Base-by-base conservation (phyloP, 1,140 invertebrate genomes). In the Pogonomyrmex californicus region DNA sequence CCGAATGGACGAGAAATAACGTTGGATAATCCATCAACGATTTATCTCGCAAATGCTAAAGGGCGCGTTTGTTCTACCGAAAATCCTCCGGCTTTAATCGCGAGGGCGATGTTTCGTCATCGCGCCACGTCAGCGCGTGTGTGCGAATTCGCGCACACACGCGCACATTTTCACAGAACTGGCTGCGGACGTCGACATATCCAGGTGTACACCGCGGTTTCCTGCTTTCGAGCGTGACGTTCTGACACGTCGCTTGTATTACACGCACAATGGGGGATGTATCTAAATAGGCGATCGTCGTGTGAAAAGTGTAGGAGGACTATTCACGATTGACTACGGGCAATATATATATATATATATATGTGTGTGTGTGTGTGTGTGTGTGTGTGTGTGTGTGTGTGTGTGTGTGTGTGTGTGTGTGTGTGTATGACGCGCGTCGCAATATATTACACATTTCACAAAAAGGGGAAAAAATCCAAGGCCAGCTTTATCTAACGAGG, bases 221-320 rank as follows among this genome's bases (percentile, higher is more conserved):
- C 78, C 38, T 82, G 58, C 44, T 51, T 41, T 51, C 62, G 6
- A 30, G n/a, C 41, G 33, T 63, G 78, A 86, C 85, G 41, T 62
- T 71, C 36, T 62, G 85, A 83, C 62, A 49, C 70, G 77, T 33
- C 66, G 78, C 36, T 63, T 81, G 12, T 86, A 38, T 41, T 49
- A 49, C 3, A 23, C 41, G 33, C 41, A 81, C 63, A 86, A 81
- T 86, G 4, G 51, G 23, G 30, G 41, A 81, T 49, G 33, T 83
- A 86, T 86, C 78, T 86, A 86, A 86, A 71, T 86, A 71, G 85
- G 79, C 58, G 65, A 86, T 71, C 65, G 56, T 44, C 36, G 66
- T 56, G 44, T 49, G 75, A 85, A 85, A 63, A 58, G 68, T 44
- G 51, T 56, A 41, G 41, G 44, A 66, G 38, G 62, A 68, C 41